Base-by-base conservation (phyloP, 1,140 invertebrate species). In the Drosophila triauraria region DNA sequence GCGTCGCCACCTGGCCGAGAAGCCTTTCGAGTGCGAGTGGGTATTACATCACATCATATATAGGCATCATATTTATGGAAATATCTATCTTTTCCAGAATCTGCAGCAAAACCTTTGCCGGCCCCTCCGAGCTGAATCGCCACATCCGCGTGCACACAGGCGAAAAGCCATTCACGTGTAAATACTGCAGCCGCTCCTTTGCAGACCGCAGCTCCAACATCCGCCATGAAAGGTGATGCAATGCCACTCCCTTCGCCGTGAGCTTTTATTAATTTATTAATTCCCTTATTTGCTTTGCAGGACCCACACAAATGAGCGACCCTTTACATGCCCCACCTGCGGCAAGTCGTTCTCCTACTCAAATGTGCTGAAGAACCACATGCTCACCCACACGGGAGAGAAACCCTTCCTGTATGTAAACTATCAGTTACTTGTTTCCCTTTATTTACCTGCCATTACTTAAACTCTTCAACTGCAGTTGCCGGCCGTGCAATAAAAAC, bases 241-340 rank as follows among this genome's bases (percentile, higher is more conserved):
- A 15, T 15, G 2, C 2, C 32, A 35, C 4, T 9, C 3, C 7
- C n/a, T n/a, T 20, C 20, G 0, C 2, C 4, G 2, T 7, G 43
- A 63, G 10, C 17, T 8, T 27, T 8, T 17, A 53, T 44, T 25
- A 54, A 51, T 35, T 1, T 9, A 20, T 50, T 32, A 30, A 72
- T 53, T 65, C 42, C 17, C 4, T 43, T 35, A 9, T 53, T 58
- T 48, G 46, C 17, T 6, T 75, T 62, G 2, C 48, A 92, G 91
- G 70, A 92, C 90, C 7, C 97, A 98, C 91, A 97, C 96, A 7
- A 97, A 97, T 0, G 96, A 96, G 78, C 92, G 95, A 5, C 96
- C 96, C 0, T 96, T 96, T 65, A 94, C 95, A 58, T 96, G 96
- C 65, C 93, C 94, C 0, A 94, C 94, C 0, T 97, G 96, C 84